Evolutionary conservation across 2,888 invertebrate genomes (phyloP).

Genomic region (Nemotelus pantherinus): DNA sequence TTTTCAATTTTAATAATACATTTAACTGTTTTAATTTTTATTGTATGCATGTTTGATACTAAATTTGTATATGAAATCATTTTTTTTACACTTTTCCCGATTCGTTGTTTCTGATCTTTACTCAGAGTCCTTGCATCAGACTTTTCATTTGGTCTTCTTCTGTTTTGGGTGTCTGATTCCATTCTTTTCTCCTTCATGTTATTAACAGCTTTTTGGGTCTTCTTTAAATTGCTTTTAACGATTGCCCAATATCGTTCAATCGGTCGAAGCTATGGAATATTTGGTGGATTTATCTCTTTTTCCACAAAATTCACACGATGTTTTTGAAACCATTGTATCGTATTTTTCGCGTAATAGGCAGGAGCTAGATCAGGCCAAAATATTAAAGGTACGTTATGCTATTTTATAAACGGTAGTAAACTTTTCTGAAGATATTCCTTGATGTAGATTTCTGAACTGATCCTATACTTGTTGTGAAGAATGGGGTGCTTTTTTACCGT

Average conservation of each 20-base stretch:
- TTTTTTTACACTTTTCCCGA: too few relatives aligned
- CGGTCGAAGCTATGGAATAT: neutral
- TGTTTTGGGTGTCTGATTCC: neutral
- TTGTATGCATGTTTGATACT: too few relatives aligned
- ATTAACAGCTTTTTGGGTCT: neutral
- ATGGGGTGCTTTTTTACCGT: neutral
- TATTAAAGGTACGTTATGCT: neutral
- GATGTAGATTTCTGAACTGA: too few relatives aligned
- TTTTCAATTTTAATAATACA: too few relatives aligned
- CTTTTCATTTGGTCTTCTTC: neutral
- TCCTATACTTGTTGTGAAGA: neutral
- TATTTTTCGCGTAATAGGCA: neutral
- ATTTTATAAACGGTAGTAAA: too few relatives aligned
- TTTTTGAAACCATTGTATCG: neutral
- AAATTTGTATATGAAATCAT: too few relatives aligned
- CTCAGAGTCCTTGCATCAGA: too few relatives aligned
- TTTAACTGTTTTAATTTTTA: too few relatives aligned
- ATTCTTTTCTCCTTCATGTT: neutral
- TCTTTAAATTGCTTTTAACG: neutral
- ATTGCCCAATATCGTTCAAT: slow-evolving; percentile 1
- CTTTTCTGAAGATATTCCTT: too few relatives aligned
- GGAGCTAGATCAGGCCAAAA: neutral
- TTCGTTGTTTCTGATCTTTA: too few relatives aligned
- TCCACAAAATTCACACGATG: neutral
- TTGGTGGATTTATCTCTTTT: too few relatives aligned